A percentile compares a stretch with the other conserved stretches of the same genome.
phyloP scores from a whole-genome alignment of 2,113 vertebrate genomes.

The Dunckerocampus dactyliophorus region DNA sequence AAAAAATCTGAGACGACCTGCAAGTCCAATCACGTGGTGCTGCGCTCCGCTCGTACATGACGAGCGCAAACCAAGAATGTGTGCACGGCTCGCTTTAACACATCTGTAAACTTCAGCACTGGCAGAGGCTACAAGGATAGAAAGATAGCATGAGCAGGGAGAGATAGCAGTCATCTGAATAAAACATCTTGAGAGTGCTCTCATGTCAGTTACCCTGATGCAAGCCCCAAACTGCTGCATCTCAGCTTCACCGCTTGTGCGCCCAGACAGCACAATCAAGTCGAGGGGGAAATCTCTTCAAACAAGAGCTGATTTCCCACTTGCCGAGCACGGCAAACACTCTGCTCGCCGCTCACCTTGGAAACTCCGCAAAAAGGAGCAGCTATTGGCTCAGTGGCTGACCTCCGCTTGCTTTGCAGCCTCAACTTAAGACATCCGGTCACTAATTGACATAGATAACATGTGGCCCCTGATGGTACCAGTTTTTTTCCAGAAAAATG shows the following conservation, averaged over 20 bases:
- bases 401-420: slow-evolving; percentile 9
- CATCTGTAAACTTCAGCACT: no score
- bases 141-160: slow-evolving; percentile 16
- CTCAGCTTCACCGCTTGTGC: slow-evolving; percentile 18
- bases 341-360: slow-evolving; percentile 31
- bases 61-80: slow-evolving; percentile 13
- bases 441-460: neutral
- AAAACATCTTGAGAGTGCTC: slow-evolving; percentile 54
- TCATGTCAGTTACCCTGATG: slow-evolving; percentile 47
- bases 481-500: neutral
- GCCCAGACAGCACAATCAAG: slow-evolving; percentile 34
- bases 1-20: slow-evolving; percentile 13
- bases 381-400: slow-evolving; percentile 25
- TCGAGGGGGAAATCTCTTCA: slow-evolving; percentile 48
- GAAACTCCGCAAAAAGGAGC: slow-evolving; percentile 35
- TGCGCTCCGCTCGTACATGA: neutral
- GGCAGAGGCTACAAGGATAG: slow-evolving; percentile 27
- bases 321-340: slow-evolving; percentile 23
- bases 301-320: slow-evolving; percentile 49
- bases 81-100: slow-evolving; percentile 4
- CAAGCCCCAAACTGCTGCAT: slow-evolving; percentile 39
- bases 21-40: neutral
- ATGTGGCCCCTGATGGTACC: no score
- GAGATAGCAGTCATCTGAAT: slow-evolving; percentile 39
- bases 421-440: neutral